Base-by-base conservation (phyloP, 2,797 vertebrate species). In the Esox masquinongy region DNA sequence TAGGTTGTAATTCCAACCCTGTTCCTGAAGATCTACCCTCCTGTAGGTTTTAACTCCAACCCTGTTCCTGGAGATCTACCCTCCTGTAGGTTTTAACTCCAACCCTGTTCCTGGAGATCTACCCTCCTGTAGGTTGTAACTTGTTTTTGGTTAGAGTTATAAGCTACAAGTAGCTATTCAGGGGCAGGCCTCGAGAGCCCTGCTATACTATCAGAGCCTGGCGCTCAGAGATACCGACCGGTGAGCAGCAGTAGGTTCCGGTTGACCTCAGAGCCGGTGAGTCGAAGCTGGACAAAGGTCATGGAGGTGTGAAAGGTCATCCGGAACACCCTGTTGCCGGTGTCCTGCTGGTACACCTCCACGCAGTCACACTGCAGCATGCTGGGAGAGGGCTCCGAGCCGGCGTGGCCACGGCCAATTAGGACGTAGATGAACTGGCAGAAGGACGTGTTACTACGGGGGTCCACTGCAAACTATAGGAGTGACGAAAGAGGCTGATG, bases 261-360 rank as follows among this genome's bases (percentile, higher is more conserved):
- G 67, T 66, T 88, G 76, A 26, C 87, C 86, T 92, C 90, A 0
- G 68, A 49, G 68, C 92, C 92, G 4, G 88, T 86, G 4, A 93
- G 81, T 24, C 83, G 81, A 3, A 93, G 88, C 83, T 92, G 89
- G 61, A 86, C 90, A 86, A 93, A 92, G 70, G 70, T 88, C 86
- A 93, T 90, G 72, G 91, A 88, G 71, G 84, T 80, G 63, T 93
- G 92, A 78, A 93, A 93, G 50, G 88, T 91, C 88, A 93, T 92
- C 80, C 85, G 89, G 82, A 91, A 92, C 50, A 93, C 86, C 4
- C 87, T 84, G 67, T 90, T 85, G 15, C 89, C 87, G 0, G 78
- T 92, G 77, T 86, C 85, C 84, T 90, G 92, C 71, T 90, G 80
- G 49, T 91, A 92, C 22, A 93, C 90, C 79, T 93, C 92, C 6